Conservation (phyloP, 2,113 vertebrate species). For the Crotalus viridis region DNA sequence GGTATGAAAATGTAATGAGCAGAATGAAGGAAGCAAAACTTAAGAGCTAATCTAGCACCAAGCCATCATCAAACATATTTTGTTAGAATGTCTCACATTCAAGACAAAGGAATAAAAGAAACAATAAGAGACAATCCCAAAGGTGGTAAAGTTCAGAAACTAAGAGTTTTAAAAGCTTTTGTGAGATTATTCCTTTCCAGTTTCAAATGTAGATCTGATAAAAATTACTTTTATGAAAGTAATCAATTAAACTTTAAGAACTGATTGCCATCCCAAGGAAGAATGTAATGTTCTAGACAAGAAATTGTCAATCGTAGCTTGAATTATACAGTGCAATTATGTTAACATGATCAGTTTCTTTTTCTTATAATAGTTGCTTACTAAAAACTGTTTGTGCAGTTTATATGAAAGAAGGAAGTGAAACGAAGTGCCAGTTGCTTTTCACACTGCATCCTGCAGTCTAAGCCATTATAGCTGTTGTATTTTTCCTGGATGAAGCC, state of each 20-base stretch:
- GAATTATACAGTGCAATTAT: not conserved
- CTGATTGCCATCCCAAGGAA: not conserved
- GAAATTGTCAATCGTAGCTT: not conserved
- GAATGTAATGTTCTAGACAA: not conserved
- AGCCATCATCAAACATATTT: not conserved
- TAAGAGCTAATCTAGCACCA: not conserved
- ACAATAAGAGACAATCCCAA: not conserved
- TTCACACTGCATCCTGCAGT: not conserved
- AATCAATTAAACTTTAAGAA: not conserved
- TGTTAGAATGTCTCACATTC: not conserved
- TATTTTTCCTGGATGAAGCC: not conserved
- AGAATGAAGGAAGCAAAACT: not conserved
- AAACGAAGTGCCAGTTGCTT: not conserved
- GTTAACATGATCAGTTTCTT: not conserved
- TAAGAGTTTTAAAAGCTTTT: not conserved
- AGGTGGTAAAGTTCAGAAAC: not conserved
- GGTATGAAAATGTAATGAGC: not conserved
- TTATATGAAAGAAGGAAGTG: not conserved
- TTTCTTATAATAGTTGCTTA: not conserved
- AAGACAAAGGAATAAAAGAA: not conserved
- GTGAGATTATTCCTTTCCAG: not conserved
- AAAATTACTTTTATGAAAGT: not conserved
- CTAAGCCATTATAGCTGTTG: not conserved
- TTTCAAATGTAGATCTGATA: not conserved
- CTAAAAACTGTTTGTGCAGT: not conserved